A percentile compares a stretch with the other conserved stretches of the same genome.
phyloP scores from a whole-genome alignment of 2,888 invertebrate species.

The Margaritifera margaritifera region DNA sequence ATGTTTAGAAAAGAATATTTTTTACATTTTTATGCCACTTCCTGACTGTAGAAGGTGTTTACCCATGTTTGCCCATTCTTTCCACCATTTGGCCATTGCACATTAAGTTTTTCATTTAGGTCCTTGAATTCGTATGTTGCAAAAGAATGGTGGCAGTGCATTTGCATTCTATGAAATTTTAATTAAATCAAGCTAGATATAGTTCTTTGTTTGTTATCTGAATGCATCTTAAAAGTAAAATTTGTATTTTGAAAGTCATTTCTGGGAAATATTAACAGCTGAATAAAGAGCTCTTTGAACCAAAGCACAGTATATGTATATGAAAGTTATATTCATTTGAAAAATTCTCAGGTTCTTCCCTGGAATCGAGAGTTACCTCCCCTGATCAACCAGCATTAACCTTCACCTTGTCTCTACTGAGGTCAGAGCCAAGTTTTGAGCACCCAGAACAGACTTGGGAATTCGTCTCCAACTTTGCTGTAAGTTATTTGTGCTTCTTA shows the following conservation, averaged over 20 bases:
- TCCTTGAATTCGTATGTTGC: background rate
- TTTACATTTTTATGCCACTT: too few species aligned
- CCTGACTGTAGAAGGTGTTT: too few species aligned
- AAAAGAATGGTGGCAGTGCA: background rate
- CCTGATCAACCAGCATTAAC: constrained; percentile 64
- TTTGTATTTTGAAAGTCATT: too few species aligned
- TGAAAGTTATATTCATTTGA: background rate
- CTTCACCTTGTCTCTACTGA: constrained; percentile 63
- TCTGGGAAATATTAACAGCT: too few species aligned
- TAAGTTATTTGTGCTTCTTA: constrained; percentile 45
- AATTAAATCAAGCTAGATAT: too few species aligned
- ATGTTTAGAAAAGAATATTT: too few species aligned
- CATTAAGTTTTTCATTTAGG: background rate
- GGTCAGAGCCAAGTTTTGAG: constrained; percentile 66
- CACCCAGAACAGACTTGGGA: constrained; percentile 71
- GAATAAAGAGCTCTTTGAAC: too few species aligned
- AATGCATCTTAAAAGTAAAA: too few species aligned
- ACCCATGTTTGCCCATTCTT: too few species aligned
- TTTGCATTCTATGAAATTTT: background rate
- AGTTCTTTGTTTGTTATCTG: too few species aligned
- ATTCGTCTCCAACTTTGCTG: constrained; percentile 70
- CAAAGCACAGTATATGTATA: background rate
- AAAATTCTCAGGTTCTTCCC: constrained; percentile 29
- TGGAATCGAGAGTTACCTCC: constrained; percentile 63
- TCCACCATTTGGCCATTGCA: background rate